phyloP scores from a whole-genome alignment of 2,113 vertebrate species.

The Bambusicola thoracicus region DNA sequence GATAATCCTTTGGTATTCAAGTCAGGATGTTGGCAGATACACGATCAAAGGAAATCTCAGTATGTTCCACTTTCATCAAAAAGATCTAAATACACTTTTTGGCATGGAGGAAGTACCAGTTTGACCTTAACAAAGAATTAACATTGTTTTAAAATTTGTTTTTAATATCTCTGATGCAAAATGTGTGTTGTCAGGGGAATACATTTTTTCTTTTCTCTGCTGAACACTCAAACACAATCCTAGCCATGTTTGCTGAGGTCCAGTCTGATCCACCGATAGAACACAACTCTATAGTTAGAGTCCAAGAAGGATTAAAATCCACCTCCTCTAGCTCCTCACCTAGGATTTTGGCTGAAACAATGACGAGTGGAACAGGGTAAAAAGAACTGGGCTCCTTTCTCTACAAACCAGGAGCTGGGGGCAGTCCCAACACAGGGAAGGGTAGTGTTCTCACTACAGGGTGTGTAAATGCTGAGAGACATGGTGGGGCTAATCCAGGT shows the following conservation, averaged over 20 bases:
- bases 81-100: background rate
- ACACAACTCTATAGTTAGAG: background rate
- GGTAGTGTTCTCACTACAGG: background rate
- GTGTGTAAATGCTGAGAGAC: background rate
- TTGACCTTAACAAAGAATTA: background rate
- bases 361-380: too few relatives aligned
- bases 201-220: background rate
- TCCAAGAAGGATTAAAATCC: background rate
- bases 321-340: background rate
- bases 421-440: background rate
- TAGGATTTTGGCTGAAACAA: too few relatives aligned
- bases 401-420: background rate
- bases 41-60: accelerated
- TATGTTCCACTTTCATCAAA: background rate
- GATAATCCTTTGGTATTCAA: background rate
- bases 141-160: background rate
- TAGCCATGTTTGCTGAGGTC: background rate
- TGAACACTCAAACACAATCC: background rate
- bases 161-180: background rate
- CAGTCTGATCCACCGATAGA: background rate
- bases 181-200: too few relatives aligned
- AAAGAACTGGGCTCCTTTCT: background rate
- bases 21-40: background rate
- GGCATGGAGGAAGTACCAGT: background rate
- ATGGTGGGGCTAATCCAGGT: background rate